Conservation (phyloP, 2,113 vertebrate species). For the Rhea pennata region DNA sequence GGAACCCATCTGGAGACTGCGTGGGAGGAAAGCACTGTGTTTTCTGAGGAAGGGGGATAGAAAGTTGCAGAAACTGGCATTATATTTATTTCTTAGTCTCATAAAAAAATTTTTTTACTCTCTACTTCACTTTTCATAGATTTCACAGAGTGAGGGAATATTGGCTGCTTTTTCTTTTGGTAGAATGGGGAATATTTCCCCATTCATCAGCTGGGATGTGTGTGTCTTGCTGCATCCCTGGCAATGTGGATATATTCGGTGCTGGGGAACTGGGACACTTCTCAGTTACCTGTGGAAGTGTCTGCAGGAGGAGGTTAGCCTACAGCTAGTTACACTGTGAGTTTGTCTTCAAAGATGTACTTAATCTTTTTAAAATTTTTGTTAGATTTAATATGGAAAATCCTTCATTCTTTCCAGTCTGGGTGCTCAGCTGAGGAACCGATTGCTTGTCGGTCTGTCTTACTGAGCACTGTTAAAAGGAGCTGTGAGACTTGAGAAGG, state of each 20-base stretch:
- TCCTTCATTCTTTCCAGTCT: not conserved
- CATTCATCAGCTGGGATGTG: not conserved
- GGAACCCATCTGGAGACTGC: not conserved
- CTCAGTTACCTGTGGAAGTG: not conserved
- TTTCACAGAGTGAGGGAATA: not conserved
- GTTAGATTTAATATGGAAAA: not conserved
- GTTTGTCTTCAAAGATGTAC: not conserved
- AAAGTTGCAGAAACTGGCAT: not conserved
- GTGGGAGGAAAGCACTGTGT: not conserved
- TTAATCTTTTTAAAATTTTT: not conserved
- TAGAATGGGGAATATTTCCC: not conserved
- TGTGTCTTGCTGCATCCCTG: not conserved
- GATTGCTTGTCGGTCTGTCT: not conserved
- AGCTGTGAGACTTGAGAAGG: not conserved
- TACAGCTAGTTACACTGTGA: not conserved
- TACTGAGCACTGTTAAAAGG: not conserved
- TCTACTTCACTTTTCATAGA: not conserved
- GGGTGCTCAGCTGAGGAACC: not conserved
- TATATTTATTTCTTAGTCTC: not conserved
- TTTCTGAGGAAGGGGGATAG: not conserved
- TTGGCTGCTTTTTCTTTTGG: not conserved
- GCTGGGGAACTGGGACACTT: not conserved
- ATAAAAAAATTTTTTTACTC: not conserved
- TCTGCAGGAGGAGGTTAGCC: not conserved
- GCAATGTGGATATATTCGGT: not conserved